These are phyloP conservation scores for Irena cyanogastra DNA, from an alignment of 2,113 vertebrate genomes.

Conservation along the genomic window DNA sequence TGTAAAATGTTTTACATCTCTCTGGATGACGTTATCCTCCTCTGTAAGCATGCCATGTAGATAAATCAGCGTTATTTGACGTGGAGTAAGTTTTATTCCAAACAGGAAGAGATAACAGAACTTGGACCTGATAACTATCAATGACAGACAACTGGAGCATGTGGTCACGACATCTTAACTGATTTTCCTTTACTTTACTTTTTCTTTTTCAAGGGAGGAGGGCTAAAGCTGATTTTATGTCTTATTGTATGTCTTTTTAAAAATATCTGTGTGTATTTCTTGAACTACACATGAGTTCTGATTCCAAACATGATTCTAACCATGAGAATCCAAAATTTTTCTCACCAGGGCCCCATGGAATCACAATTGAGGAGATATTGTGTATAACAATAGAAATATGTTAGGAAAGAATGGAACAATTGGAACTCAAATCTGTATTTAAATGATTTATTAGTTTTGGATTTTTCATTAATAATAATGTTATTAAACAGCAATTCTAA, in stretches of 20 bases:
- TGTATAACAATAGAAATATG: neutral
- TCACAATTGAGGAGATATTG: neutral
- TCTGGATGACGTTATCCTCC: neutral
- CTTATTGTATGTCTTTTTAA: neutral
- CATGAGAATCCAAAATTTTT: neutral
- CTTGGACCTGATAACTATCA: neutral
- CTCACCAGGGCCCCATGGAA: neutral
- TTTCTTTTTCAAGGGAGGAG: fast-evolving
- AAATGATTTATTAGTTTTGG: neutral
- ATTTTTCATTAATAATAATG: neutral
- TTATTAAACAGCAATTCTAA: neutral
- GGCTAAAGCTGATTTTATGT: neutral
- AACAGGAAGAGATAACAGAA: neutral
- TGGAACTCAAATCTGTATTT: neutral
- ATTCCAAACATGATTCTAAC: neutral
- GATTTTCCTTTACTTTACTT: neutral
- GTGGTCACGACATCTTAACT: neutral
- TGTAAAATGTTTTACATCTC: neutral
- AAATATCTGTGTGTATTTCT: neutral
- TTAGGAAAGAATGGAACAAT: neutral
- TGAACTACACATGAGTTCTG: neutral
- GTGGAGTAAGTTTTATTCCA: neutral
- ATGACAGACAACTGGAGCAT: neutral
- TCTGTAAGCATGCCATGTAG: neutral
- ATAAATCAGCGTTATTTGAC: neutral